Conservation (phyloP, 2,113 vertebrate species). For the Gambusia holbrooki region DNA sequence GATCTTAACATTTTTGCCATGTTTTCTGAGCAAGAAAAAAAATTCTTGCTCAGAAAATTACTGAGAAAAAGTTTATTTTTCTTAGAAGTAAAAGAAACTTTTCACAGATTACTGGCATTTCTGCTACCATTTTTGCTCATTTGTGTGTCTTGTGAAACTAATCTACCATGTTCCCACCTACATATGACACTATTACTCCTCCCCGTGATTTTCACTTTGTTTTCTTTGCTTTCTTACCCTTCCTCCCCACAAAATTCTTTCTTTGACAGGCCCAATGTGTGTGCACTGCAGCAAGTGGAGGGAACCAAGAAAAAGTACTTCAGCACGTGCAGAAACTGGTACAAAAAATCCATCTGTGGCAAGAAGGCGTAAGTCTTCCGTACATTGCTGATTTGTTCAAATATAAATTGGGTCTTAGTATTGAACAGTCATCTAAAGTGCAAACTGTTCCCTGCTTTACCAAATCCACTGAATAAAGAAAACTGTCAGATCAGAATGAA, state of each 20-base stretch:
- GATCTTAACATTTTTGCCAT: too few relatives aligned
- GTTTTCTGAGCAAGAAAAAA: too few relatives aligned
- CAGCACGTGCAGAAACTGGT: constrained; percentile 98
- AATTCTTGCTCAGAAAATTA: too few relatives aligned
- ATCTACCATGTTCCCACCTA: too few relatives aligned
- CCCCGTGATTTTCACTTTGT: neutral
- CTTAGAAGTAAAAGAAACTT: too few relatives aligned
- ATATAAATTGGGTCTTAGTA: neutral
- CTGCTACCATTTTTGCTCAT: too few relatives aligned
- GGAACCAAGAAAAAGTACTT: constrained; percentile 97
- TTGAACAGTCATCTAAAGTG: neutral
- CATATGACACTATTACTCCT: neutral
- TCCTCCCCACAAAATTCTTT: neutral
- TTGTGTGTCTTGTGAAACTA: too few relatives aligned
- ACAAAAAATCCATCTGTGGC: constrained; percentile 92
- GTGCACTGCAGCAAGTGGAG: constrained; percentile 92
- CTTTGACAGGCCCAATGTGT: constrained; percentile 87
- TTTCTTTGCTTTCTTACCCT: neutral
- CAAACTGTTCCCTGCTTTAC: constrained; percentile 2
- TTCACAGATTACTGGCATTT: too few relatives aligned
- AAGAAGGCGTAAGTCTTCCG: constrained; percentile 93
- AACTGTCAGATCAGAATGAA: neutral
- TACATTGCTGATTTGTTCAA: neutral
- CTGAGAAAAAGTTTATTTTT: too few relatives aligned
- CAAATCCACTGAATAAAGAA: neutral